Conservation (phyloP, 2,113 vertebrate species). For the Chloebia gouldiae region DNA sequence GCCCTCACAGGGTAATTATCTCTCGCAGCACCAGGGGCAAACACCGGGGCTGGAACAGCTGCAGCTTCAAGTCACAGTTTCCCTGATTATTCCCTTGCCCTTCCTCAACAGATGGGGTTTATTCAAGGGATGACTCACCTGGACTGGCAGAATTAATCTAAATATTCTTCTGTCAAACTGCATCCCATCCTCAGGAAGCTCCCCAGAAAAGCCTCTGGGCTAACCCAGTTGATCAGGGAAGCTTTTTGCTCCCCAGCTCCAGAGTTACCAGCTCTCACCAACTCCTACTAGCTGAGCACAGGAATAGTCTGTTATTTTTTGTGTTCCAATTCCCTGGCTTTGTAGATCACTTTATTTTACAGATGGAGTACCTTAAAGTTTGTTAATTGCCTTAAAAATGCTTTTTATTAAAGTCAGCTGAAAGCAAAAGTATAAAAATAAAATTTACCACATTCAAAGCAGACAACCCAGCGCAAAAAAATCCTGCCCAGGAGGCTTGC, state of each 20-base stretch:
- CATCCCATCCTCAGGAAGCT: background rate
- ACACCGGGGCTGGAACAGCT: background rate
- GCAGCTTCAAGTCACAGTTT: conserved; percentile 12
- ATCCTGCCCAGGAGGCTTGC: background rate
- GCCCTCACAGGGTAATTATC: conserved; percentile 20
- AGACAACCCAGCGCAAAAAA: background rate
- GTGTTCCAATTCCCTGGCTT: background rate
- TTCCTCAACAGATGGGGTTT: conserved; percentile 39
- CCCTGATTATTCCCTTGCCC: conserved; percentile 31
- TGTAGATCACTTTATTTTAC: background rate
- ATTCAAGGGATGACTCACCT: conserved; percentile 37
- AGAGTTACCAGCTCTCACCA: background rate
- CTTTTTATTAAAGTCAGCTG: background rate
- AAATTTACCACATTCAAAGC: background rate
- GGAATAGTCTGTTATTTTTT: background rate
- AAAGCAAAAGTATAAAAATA: background rate
- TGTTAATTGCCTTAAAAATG: conserved; percentile 6
- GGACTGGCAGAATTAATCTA: conserved; percentile 1
- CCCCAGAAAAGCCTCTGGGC: background rate
- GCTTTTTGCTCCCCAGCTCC: background rate
- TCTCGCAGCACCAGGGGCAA: conserved; percentile 17
- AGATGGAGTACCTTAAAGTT: background rate
- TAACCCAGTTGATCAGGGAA: background rate
- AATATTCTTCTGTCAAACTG: conserved; percentile 22
- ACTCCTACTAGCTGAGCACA: background rate